phyloP scores from a whole-genome alignment of 2,888 invertebrate genomes.

The Sphecodes monilicornis region DNA sequence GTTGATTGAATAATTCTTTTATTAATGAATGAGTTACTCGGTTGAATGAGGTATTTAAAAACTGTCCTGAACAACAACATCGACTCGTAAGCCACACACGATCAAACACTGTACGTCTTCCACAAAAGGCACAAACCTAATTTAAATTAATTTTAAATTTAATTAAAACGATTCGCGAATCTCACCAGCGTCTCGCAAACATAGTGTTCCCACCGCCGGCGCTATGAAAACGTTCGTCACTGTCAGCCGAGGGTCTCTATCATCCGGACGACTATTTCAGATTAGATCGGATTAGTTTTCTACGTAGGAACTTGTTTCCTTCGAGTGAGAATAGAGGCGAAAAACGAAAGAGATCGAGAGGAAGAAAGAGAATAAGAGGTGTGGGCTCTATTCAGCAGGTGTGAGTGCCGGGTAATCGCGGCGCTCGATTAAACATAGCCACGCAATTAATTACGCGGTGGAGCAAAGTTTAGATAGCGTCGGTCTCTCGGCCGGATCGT shows the following conservation, averaged over 20 bases:
- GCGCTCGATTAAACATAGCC: conserved; percentile 33
- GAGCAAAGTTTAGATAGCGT: conserved; percentile 41
- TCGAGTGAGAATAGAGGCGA: background rate
- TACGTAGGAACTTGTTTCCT: background rate
- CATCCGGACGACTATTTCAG: background rate
- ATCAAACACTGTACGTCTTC: too few species aligned
- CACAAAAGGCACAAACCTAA: too few species aligned
- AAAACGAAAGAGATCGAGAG: background rate
- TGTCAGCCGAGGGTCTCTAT: background rate
- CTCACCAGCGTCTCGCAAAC: background rate
- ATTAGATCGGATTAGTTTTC: conserved; percentile 21
- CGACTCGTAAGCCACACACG: too few species aligned
- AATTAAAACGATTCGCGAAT: background rate
- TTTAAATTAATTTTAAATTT: too few species aligned
- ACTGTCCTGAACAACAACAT: too few species aligned
- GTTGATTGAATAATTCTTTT: too few species aligned
- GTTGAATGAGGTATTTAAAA: too few species aligned
- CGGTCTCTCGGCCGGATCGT: conserved; percentile 27
- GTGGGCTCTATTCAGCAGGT: conserved; percentile 1
- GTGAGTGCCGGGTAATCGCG: conserved; percentile 7
- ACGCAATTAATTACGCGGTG: conserved; percentile 34
- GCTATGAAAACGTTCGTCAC: conserved; percentile 2
- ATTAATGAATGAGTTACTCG: too few species aligned
- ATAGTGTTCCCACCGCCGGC: background rate
- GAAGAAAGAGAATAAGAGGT: background rate